Base-by-base conservation (phyloP, 2,797 vertebrate species). In the Scarus forsteni region DNA sequence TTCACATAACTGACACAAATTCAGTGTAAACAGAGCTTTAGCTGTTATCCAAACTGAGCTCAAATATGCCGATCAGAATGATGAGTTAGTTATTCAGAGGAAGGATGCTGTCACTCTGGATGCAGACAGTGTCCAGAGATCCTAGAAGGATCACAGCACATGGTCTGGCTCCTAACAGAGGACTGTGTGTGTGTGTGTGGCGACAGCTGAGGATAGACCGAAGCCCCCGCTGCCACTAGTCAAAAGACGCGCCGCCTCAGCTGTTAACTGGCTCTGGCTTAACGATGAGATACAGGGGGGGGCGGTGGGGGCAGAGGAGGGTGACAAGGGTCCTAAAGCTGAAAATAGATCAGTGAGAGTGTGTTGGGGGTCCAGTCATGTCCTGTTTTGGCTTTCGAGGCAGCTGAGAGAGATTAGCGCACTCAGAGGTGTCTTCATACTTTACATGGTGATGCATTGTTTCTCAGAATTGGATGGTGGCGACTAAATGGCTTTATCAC, bases 151-250 rank as follows among this genome's bases (percentile, higher is more conserved):
- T 73, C 69, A 2, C 38, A 75, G 59, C 83, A 87, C 73, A 74
- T 89, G 88, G 68, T 79, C 64, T 10, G 36, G 50, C 61, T 50
- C 77, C 56, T 74, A 72, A 88, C 81, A 85, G 63, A 82, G 73
- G 38, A 7, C 38, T 39, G 38, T 39, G 38, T 39, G 66, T 58
- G 68, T 57, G 77, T 75, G 78, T 83, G 79, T 77, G 79, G 58
- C 10, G 67, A 92, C 93, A 94, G 93, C 93, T 94, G 93, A 90
- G 70, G 54, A 69, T 70, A 75, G 59, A 80, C 64, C 34, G 60
- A 69, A 67, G 61, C 44, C 57, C 52, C 75, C 58, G 9, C 74
- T 79, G 85, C 76, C 89, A 89, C 80, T 87, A 88, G 87, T 91
- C 89, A 88, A 86, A 81, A 83, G 81, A 87, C 89, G 84, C 72